phyloP scores from a whole-genome alignment of 1,140 invertebrate species.

The Hyphantria cunea region DNA sequence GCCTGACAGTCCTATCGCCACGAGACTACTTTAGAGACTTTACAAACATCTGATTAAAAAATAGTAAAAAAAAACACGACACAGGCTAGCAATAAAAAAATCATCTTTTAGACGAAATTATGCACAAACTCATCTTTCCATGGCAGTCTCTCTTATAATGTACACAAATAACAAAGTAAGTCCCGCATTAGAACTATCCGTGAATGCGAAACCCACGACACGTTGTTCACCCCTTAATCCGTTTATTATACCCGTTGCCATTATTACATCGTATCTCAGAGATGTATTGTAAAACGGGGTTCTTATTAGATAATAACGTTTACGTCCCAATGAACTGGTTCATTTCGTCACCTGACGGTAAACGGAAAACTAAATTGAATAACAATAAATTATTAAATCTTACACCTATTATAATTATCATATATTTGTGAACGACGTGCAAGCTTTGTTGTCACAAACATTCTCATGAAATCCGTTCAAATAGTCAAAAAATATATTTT shows the following conservation, averaged over 20 bases:
- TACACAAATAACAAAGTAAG: constrained; percentile 71
- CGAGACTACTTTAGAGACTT: constrained; percentile 35
- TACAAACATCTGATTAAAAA: constrained; percentile 39
- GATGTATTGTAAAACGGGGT: constrained; percentile 63
- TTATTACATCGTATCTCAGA: constrained; percentile 51
- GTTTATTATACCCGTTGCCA: constrained; percentile 50
- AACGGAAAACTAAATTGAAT: constrained; percentile 80
- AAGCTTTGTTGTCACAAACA: constrained; percentile 74
- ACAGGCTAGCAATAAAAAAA: constrained; percentile 54
- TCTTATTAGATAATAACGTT: constrained; percentile 76
- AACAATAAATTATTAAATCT: constrained; percentile 81
- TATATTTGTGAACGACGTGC: constrained; percentile 77
- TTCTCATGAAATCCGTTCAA: constrained; percentile 74
- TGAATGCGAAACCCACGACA: constrained; percentile 61
- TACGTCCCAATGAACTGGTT: constrained; percentile 78
- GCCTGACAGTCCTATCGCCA: constrained; percentile 38
- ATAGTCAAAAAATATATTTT: constrained; percentile 81
- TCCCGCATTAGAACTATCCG: constrained; percentile 53
- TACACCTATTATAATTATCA: constrained; percentile 77
- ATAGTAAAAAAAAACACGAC: constrained; percentile 48
- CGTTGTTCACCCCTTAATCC: constrained; percentile 66
- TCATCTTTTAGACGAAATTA: constrained; percentile 73
- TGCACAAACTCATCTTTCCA: constrained; percentile 68
- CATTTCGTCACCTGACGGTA: constrained; percentile 76
- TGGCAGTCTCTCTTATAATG: constrained; percentile 75